Conservation (phyloP, 1,140 invertebrate genomes). For the Magallana ariakensis region DNA sequence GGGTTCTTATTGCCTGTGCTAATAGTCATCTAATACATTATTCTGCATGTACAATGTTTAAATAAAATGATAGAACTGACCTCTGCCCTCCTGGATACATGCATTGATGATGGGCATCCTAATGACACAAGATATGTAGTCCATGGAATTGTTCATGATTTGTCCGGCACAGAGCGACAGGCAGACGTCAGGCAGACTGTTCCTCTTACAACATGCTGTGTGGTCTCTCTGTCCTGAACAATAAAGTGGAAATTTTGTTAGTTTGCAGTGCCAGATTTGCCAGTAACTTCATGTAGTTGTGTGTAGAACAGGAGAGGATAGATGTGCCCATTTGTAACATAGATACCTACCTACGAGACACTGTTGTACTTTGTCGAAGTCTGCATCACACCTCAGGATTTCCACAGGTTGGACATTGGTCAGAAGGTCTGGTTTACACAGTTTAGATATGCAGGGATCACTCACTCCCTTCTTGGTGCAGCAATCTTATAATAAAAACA, state of each 20-base stretch:
- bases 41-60: too few species aligned
- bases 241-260: not conserved
- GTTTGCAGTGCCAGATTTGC: too few species aligned
- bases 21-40: too few species aligned
- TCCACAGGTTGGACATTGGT: conserved; percentile 36
- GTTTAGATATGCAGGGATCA: conserved; percentile 19
- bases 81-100: conserved; percentile 50
- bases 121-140: conserved; percentile 47
- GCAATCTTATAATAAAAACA: conserved; percentile 43
- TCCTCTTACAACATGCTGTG: conserved; percentile 50
- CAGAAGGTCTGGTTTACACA: conserved; percentile 46
- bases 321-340: too few species aligned
- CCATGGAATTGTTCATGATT: not conserved
- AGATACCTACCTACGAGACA: conserved; percentile 49
- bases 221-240: conserved; percentile 47
- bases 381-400: conserved; percentile 37
- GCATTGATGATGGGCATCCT: conserved; percentile 51
- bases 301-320: too few species aligned
- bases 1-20: too few species aligned
- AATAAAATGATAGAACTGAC: not conserved
- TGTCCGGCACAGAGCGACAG: conserved; percentile 47
- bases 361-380: conserved; percentile 41
- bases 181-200: conserved; percentile 45
- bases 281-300: not conserved
- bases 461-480: conserved; percentile 21